Base-by-base conservation (phyloP, 2,888 invertebrate species). In the Drosophila antonietae region DNA sequence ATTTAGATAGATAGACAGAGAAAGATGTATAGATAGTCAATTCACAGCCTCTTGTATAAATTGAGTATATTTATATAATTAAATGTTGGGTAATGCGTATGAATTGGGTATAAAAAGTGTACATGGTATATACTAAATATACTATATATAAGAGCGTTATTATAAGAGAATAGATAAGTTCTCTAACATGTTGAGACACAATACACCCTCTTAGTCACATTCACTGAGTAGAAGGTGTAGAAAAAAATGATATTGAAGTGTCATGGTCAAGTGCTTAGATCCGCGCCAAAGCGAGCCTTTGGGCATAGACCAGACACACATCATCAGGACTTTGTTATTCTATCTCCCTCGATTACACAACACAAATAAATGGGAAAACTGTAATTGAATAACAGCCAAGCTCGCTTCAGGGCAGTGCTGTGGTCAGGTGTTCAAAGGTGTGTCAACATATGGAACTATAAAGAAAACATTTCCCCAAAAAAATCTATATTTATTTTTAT, bases 231-330 rank as follows among this genome's bases (percentile, higher is more conserved):
- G 7, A 31, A 15, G 18, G 31, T 28, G 51, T 41, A 6, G 15
- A 8, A 61, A 39, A 65, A 78, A 52, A 58, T 49, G 37, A 61
- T 53, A 76, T 69, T 58, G 71, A 75, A 74, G 71, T 81, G 74
- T 84, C 71, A 71, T 74, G 83, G 81, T 81, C 87, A 86, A 86
- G 77, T 87, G 76, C 73, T 72, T 66, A 81, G 61, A 68, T 80
- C 81, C 87, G 84, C 74, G 75, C 52, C 62, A 67, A 78, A 75
- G 58, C 39, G 52, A 43, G 49, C 80, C 84, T 67, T 41, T 52
- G 80, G 89, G 75, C 49, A 64, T 60, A 41, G 23, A 43, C 52
- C 52, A 51, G 56, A 4, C 52, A 63, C 49, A 68, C 59, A 60
- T 58, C 9, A 60, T 14, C 53, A 56, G 65, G 73, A 75, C 75